phyloP scores from a whole-genome alignment of 35 echinoderm and acorn worm species.

The Anneissia japonica region DNA sequence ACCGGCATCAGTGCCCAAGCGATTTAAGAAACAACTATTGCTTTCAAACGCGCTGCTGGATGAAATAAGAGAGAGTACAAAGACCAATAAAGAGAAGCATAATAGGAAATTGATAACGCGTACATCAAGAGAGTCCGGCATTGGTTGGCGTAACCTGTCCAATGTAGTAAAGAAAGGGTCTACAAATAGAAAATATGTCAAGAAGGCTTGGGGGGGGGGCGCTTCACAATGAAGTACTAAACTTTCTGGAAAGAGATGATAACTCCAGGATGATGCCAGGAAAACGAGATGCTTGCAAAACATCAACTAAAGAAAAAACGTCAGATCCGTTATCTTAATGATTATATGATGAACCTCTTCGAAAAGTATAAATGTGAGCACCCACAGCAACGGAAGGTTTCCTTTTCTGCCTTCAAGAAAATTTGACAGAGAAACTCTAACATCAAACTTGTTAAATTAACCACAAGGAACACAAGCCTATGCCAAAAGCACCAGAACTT shows the following conservation, averaged over 20 bases:
- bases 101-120: not conserved
- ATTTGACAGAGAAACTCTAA: not conserved
- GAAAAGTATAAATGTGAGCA: not conserved
- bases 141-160: not conserved
- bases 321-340: not conserved
- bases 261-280: conserved; percentile 17
- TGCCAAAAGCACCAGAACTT: conserved; percentile 37
- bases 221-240: conserved; percentile 27
- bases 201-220: conserved; percentile 1
- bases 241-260: conserved; percentile 37
- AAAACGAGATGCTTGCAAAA: conserved; percentile 21
- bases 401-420: conserved; percentile 3
- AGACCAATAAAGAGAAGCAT: conserved; percentile 1
- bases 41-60: conserved; percentile 21
- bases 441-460: conserved; percentile 23
- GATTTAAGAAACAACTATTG: too few relatives aligned
- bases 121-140: not conserved
- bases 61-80: conserved; percentile 12
- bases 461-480: conserved; percentile 26
- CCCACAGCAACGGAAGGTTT: not conserved
- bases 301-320: not conserved
- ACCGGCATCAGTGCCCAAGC: too few relatives aligned
- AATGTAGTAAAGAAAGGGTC: not conserved
- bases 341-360: not conserved
- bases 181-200: not conserved